Evolutionary conservation across 2,888 invertebrate species (phyloP), one percentile per base, ranked within the genome.

Genomic region (Sinohyriopsis cumingii): DNA sequence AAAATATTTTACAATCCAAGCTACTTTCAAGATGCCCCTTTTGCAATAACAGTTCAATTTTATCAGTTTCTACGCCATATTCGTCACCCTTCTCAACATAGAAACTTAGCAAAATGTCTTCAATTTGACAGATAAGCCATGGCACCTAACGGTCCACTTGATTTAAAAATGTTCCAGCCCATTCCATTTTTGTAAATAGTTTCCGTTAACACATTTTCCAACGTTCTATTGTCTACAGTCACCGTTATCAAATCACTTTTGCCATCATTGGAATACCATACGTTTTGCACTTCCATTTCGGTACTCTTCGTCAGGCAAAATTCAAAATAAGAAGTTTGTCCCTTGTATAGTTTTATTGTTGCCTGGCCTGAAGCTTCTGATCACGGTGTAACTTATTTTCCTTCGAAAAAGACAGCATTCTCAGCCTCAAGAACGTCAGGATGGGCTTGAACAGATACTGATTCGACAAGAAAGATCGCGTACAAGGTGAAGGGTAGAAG

Each of bases 21-120:
- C 82, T 73, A 12, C 70, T 73, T 18, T 68, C 59, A 15, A 57
- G 71, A 19, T 73, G 69, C 28, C 65, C 62, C 3, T 65, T 68
- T 69, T 74, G 75, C 18, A 59, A 73, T 56, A 71, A 60, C 5
- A 60, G 28, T 54, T 78, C 62, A 12, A 84, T 22, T 5, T 65
- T 71, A 66, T 83, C 83, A 12, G 84, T 69, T 71, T 85, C 84
- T 4, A 84, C 70, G 19, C 83, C 83, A 70, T 78, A 76, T 22
- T 33, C 55, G 67, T 82, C 81, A 0, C 78, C 55, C 12, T 69
- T 22, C 12, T 71, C 65, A 19, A 80, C 74, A 12, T 57, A 61
- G 7, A 83, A 25, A 5, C 66, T 68, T 6, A 83, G 55, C 4
- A 62, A 72, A n/a, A 55, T 82, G 79, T n/a, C 75, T 57, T 7